Base-by-base conservation (phyloP, 2,888 invertebrate genomes). In the Atethmia centrago region DNA sequence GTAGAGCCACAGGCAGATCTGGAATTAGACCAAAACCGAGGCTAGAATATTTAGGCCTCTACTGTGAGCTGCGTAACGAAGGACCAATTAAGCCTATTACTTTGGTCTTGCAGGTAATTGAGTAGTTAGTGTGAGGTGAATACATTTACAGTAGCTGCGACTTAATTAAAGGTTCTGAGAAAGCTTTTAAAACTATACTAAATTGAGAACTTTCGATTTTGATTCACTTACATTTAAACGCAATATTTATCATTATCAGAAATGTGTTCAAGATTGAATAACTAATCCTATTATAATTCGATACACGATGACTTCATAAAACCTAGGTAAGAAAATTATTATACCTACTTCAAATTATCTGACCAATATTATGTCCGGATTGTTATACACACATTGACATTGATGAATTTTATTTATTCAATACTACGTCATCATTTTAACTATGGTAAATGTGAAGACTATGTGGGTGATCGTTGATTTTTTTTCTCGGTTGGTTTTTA, bases 11-110 rank as follows among this genome's bases (percentile, higher is more conserved):
- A 59, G 83, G 83, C 73, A 69, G 21, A 67, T 70, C 68, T 77
- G 82, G 80, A 83, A 70, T 83, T 67, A 74, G 74, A 80, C 83
- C 66, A 82, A 82, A 79, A 45, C 65, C 66, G 10, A 49, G 75
- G 31, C 51, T 79, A 51, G 21, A 82, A 74, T 75, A 82, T 82
- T 79, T 75, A 82, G 61, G 40, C 16, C 12, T 56, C 36, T 56
- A 51, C 47, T 31, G 59, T 56, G 53, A 58, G 28, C n/a, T 31
- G 47, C 56, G 73, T 70, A 67, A 56, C 49, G 12, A 56, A 75
- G 68, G 62, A 66, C 62, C 71, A 58, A 79, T 82, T 79, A 79
- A 47, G 55, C n/a, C 58, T 63, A 66, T 75, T 75, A 70, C 51
- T 59, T 82, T 66, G 51, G 69, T 79, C 75, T 42, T 69, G 36